Base-by-base conservation (phyloP, 2,797 vertebrate genomes). In the Poeciliopsis paucimaculata region DNA sequence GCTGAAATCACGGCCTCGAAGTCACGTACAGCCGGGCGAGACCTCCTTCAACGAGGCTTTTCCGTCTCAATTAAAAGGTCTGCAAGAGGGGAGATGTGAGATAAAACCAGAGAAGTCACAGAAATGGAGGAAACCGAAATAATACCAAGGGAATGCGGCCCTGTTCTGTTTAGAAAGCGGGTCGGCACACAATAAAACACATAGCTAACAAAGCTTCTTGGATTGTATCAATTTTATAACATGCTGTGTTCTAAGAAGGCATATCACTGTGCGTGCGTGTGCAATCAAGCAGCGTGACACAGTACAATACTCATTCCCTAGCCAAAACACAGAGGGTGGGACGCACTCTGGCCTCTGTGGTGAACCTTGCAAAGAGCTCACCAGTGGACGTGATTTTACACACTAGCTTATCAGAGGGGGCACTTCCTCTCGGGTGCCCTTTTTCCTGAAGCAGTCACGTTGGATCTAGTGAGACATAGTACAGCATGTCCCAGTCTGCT, bases 251-350 rank as follows among this genome's bases (percentile, higher is more conserved):
- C 78, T 76, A 77, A 41, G 60, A 80, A 87, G 82, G 75, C 79
- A 76, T 46, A 45, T n/a, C 43, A 62, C 77, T 73, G 71, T 45
- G 34, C 60, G 83, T 82, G 80, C 78, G 83, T 73, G 23, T 75
- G 73, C 31, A 86, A 60, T 81, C 82, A 36, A 41, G 75, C 78
- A 81, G 76, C 28, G 28, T 84, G 83, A 86, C 84, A 79, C 31
- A 87, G 87, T 91, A 93, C 89, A 92, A 92, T 92, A 72, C 83
- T 74, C 80, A 16, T 20, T 85, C 86, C 70, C 82, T 81, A 93
- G 93, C 88, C 93, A 93, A 93, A 95, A 94, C 94, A 93, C 81
- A 87, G 82, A 89, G 93, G 93, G 91, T 89, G 93, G 92, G 85
- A 85, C 84, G 36, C 86, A 77, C 81, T 82, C 76, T 55, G 81